phyloP scores from a whole-genome alignment of 1,140 invertebrate genomes.

The Drosophila sturtevanti region DNA sequence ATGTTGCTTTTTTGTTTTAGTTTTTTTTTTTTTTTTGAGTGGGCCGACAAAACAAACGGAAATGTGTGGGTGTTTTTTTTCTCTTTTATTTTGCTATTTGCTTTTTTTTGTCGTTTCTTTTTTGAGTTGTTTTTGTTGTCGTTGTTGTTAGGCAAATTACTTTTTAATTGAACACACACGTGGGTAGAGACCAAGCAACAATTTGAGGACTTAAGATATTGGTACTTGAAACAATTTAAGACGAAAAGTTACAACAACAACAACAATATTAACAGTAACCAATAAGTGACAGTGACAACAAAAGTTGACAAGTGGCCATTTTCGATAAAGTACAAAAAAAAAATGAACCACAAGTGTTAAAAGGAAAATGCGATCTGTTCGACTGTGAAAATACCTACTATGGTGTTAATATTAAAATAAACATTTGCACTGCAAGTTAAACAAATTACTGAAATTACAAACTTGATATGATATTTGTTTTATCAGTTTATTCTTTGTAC shows the following conservation, averaged over 20 bases:
- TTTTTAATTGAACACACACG: conserved; percentile 52
- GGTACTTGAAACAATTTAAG: conserved; percentile 8
- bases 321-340: not conserved
- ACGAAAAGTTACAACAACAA: not conserved
- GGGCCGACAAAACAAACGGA: conserved; percentile 48
- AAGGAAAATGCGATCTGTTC: not conserved
- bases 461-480: too few relatives aligned
- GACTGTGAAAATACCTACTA: not conserved
- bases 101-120: conserved; percentile 12
- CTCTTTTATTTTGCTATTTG: conserved; percentile 1
- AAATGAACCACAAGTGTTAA: not conserved
- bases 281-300: conserved; percentile 42
- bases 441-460: too few relatives aligned
- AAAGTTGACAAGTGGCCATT: conserved; percentile 17
- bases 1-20: conserved; percentile 2
- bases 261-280: conserved; percentile 33
- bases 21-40: conserved; percentile 49
- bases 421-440: too few relatives aligned
- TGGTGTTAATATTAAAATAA: too few relatives aligned
- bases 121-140: not conserved
- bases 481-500: too few relatives aligned
- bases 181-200: conserved; percentile 14
- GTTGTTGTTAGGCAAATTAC: conserved; percentile 54
- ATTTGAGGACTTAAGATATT: conserved; percentile 14
- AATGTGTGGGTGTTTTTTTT: conserved; percentile 52